phyloP scores from a whole-genome alignment of 23 tunicate genomes.

The Oikopleura vanhoeffeni region DNA sequence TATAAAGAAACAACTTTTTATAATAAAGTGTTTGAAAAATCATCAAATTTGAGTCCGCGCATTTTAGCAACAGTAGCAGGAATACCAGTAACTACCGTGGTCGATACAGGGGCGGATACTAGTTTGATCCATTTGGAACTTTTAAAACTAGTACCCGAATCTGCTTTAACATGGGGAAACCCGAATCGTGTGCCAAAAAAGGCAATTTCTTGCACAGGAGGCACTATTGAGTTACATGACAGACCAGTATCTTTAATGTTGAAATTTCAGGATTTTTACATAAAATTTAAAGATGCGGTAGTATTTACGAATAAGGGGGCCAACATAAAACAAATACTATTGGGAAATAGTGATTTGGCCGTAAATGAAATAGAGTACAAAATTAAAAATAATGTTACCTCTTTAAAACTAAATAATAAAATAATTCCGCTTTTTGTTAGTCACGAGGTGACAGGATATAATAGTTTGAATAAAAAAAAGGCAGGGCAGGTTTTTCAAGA shows the following conservation, averaged over 20 bases:
- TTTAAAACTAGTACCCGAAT: background rate
- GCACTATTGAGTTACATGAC: background rate
- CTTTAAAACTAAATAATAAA: background rate
- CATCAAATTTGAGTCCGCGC: no score
- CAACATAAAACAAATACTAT: background rate
- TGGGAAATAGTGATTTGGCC: background rate
- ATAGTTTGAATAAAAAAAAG: no score
- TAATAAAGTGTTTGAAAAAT: no score
- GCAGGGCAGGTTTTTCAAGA: no score
- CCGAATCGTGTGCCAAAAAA: background rate
- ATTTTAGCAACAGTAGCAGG: no score
- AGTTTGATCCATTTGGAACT: background rate
- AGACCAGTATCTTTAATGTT: background rate
- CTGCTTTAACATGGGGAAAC: background rate
- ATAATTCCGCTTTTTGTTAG: no score
- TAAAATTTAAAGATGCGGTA: background rate
- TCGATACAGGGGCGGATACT: background rate
- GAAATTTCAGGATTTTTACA: background rate
- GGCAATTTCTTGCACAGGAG: background rate
- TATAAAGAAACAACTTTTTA: no score
- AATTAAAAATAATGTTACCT: background rate
- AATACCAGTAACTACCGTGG: no score
- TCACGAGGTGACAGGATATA: no score
- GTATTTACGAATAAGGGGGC: background rate
- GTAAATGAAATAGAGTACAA: background rate